Conservation (phyloP, 2,113 vertebrate species). For the Leuciscus idus region DNA sequence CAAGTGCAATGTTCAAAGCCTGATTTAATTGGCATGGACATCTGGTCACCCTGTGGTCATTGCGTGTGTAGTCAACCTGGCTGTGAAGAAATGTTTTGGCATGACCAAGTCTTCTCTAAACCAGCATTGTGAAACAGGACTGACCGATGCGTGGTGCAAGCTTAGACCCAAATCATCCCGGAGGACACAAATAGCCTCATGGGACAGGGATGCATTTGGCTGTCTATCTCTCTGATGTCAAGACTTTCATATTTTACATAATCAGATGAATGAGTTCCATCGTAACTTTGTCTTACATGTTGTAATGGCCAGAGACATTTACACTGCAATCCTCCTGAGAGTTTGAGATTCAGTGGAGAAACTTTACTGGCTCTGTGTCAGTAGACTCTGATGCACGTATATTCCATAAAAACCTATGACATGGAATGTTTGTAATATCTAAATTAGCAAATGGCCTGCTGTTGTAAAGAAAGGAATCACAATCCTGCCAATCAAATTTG, state of each 20-base stretch:
- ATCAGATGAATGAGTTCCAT: not conserved
- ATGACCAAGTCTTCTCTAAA: conserved; percentile 38
- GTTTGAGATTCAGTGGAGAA: conserved; percentile 34
- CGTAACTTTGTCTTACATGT: conserved; percentile 15
- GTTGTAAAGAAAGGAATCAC: no score
- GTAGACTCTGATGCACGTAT: not conserved
- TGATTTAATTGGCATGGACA: not conserved
- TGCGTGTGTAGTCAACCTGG: conserved; percentile 37
- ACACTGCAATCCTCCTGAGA: conserved; percentile 15
- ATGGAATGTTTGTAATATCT: no score
- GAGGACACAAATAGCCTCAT: not conserved
- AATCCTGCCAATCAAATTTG: no score
- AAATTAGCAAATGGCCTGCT: no score
- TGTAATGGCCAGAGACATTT: not conserved
- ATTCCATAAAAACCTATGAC: no score
- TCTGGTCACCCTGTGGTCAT: conserved; percentile 64
- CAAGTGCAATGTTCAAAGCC: not conserved
- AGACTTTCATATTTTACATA: conserved; percentile 9
- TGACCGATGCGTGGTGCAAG: conserved; percentile 57
- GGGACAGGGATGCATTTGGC: not conserved
- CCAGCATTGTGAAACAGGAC: conserved; percentile 60
- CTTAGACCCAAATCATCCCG: not conserved
- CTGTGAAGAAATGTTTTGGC: conserved; percentile 43
- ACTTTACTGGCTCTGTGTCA: conserved; percentile 28
- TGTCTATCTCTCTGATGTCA: not conserved